A percentile compares a stretch with the other conserved stretches of the same genome.
Evolutionary conservation across 2,113 vertebrate genomes (phyloP).

Genomic region (Ursus arctos): DNA sequence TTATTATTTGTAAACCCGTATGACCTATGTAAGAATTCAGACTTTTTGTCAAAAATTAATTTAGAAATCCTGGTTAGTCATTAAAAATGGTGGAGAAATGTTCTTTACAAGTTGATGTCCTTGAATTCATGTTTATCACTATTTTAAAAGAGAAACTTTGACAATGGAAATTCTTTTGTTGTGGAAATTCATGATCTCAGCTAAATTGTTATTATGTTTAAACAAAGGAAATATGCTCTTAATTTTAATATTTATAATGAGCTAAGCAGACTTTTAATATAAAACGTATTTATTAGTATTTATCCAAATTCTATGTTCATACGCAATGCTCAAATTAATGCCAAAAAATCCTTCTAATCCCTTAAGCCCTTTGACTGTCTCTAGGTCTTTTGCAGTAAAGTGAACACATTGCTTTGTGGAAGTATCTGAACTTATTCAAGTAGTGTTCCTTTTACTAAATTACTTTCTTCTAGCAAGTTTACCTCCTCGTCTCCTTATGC

Average conservation of each 20-base stretch:
- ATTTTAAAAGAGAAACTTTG: slow-evolving; percentile 16
- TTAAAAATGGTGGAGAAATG: neutral
- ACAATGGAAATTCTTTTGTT: neutral
- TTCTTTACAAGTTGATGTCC: neutral
- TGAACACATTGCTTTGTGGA: neutral
- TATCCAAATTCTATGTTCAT: neutral
- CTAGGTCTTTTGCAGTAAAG: neutral
- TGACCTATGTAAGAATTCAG: neutral
- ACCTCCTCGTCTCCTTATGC: neutral
- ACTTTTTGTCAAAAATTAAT: neutral
- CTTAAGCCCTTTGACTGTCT: neutral
- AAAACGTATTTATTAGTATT: neutral
- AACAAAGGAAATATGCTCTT: neutral
- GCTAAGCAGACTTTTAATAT: neutral
- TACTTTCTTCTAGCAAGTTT: neutral
- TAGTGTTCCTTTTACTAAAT: slow-evolving; percentile 7
- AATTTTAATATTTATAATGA: slow-evolving; percentile 38
- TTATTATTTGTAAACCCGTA: neutral
- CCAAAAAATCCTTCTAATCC: neutral
- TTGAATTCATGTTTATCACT: neutral
- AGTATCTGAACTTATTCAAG: neutral
- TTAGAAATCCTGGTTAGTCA: neutral
- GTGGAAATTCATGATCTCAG: neutral
- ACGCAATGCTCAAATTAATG: neutral
- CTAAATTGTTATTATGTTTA: slow-evolving; percentile 15